Percentiles rank a stretch among this genome's conserved stretches.
These are phyloP conservation scores for Cisticola juncidis DNA, from an alignment of 2,113 vertebrate genomes.

Conservation along the genomic window DNA sequence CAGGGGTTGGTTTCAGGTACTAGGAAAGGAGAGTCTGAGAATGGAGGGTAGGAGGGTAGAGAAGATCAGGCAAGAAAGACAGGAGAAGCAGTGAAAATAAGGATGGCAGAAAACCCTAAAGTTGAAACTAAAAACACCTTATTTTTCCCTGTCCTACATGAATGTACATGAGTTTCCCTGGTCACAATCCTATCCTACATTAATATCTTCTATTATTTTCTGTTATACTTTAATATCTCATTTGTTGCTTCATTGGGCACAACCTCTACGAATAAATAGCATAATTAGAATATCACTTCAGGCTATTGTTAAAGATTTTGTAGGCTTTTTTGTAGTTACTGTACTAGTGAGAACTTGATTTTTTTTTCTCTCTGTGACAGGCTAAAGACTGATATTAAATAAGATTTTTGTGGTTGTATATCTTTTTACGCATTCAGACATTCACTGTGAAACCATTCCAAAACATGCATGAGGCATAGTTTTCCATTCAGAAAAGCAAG, in stretches of 20 bases:
- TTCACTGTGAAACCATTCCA: background rate
- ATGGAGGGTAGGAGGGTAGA: background rate
- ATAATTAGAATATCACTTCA: background rate
- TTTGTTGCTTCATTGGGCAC: background rate
- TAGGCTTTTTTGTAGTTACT: background rate
- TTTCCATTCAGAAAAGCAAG: background rate
- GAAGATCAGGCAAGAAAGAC: background rate
- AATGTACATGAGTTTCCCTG: background rate
- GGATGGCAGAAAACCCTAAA: background rate
- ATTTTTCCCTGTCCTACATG: background rate
- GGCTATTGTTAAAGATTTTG: background rate
- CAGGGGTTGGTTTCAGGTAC: background rate
- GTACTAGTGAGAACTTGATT: background rate
- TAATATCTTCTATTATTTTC: background rate
- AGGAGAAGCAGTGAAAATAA: background rate
- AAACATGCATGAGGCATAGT: background rate
- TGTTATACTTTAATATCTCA: background rate
- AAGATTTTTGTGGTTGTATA: background rate
- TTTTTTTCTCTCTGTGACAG: background rate
- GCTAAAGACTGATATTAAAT: background rate
- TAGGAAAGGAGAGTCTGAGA: background rate
- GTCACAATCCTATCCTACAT: background rate
- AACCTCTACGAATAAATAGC: background rate
- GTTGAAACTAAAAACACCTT: background rate
- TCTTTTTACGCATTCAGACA: background rate